Evolutionary conservation across 1,140 invertebrate genomes (phyloP), one percentile per base, ranked within the genome.

Genomic region (Drosophila repleta): DNA sequence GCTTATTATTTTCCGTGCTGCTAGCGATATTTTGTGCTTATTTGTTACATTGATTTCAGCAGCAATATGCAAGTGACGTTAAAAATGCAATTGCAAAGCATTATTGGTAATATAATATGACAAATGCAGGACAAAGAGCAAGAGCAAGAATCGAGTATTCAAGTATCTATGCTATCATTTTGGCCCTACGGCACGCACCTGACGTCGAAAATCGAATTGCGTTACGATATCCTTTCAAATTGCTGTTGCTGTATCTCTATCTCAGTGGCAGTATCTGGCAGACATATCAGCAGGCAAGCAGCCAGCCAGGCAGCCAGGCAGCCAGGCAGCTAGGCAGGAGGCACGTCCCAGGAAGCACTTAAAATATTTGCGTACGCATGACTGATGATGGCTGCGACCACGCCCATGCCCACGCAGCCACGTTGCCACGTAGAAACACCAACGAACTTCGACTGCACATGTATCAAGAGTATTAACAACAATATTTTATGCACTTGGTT

Each of bases 281-380:
- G 37, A 15, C 37, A 45, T 20, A 43, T 58, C 41, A 41, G 13
- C 39, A 8, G 39, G 5, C 8, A 26, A 39, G 13, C 39, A 43
- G 13, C 0, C 32, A 35, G 32, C 2, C 32, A 35, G 3, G 32
- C 32, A 35, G 26, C 17, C 26, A 20, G 26, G 32, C 41, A 61
- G 26, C 29, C 3, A 35, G 32, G 39, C 39, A 43, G n/a, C n/a
- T n/a, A n/a, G 15, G 6, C 39, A 43, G 45, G 45, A 49, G 63
- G 82, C 83, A 87, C 83, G 82, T 87, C 73, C 21, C 74, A 82
- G 82, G 83, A 87, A 87, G 78, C 82, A 87, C 82, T 87, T 87
- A 87, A 87, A 87, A 88, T 87, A 87, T 87, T 85, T 87, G 83
- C 78, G 67, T 83, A 87, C 82, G 82, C 82, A 87, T 88, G 82